These are phyloP conservation scores for Brachyhypopomus gauderio DNA, from an alignment of 2,113 vertebrate species.

Conservation along the genomic window DNA sequence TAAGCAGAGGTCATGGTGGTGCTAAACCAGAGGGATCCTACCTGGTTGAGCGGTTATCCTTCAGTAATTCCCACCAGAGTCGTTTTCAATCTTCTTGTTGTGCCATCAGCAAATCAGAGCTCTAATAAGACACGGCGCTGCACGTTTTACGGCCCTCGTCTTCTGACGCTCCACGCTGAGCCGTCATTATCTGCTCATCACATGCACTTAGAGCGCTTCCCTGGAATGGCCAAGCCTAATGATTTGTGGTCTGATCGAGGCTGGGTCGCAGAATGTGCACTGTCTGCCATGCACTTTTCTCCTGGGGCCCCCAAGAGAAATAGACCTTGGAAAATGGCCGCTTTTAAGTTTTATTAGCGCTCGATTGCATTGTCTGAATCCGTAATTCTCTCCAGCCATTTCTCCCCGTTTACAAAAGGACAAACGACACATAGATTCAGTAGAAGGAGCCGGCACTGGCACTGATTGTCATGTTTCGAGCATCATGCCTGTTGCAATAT, in stretches of 20 bases:
- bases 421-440: slow-evolving; percentile 1
- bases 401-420: slow-evolving; percentile 13
- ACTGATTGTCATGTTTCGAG: not conserved
- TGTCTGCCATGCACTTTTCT: slow-evolving; percentile 63
- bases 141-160: slow-evolving; percentile 64
- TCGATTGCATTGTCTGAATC: slow-evolving; percentile 11
- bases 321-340: slow-evolving; percentile 53
- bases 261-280: slow-evolving; percentile 61
- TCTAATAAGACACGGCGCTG: slow-evolving; percentile 68
- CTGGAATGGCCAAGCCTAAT: slow-evolving; percentile 50
- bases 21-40: not conserved
- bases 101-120: slow-evolving; percentile 65
- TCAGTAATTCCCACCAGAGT: not conserved
- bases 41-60: slow-evolving; percentile 9
- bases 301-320: slow-evolving; percentile 58
- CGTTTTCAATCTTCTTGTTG: slow-evolving; percentile 59
- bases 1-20: not conserved
- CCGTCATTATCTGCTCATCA: slow-evolving; percentile 74
- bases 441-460: not conserved
- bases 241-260: slow-evolving; percentile 73
- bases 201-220: slow-evolving; percentile 62
- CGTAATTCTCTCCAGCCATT: slow-evolving; percentile 9
- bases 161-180: slow-evolving; percentile 62
- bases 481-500: not conserved
- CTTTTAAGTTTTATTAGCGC: slow-evolving; percentile 55